These are phyloP conservation scores for Pachyseris speciosa DNA, from an alignment of 64 coral and sea anemone species.

Conservation along the genomic window DNA sequence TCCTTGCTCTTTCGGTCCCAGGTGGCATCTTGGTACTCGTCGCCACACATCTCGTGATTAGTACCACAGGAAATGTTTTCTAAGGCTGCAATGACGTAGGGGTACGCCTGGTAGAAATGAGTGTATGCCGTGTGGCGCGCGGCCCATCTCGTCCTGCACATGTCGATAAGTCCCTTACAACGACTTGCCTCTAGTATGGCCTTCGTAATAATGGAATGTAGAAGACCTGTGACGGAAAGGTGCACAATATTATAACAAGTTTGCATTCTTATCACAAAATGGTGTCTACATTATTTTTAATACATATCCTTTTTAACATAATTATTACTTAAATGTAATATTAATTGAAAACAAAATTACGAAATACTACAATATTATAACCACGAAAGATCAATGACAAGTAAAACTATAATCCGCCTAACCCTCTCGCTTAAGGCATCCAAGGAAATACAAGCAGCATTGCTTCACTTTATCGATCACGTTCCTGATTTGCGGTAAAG, in stretches of 20 bases:
- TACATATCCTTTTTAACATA: constrained; percentile 17
- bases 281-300: constrained; percentile 18
- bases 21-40: constrained; percentile 43
- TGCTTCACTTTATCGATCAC: constrained; percentile 53
- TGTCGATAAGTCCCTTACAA: constrained; percentile 66
- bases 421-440: constrained; percentile 41
- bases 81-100: constrained; percentile 52
- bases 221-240: constrained; percentile 64
- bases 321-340: constrained; percentile 18
- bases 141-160: constrained; percentile 87
- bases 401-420: constrained; percentile 29
- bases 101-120: constrained; percentile 70
- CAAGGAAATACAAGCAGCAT: constrained; percentile 41
- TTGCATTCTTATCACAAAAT: constrained; percentile 37
- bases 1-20: constrained; percentile 83
- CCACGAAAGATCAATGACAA: too few relatives aligned
- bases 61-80: constrained; percentile 59
- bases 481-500: constrained; percentile 39
- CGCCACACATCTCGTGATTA: constrained; percentile 49
- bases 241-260: constrained; percentile 39
- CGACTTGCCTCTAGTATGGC: constrained; percentile 53
- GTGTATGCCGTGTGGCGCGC: constrained; percentile 69
- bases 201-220: constrained; percentile 69
- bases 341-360: too few relatives aligned
- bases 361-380: too few relatives aligned